A percentile compares a stretch with the other conserved stretches of the same genome.
Conservation (phyloP, 1,140 invertebrate species). For the Portunus trituberculatus region DNA sequence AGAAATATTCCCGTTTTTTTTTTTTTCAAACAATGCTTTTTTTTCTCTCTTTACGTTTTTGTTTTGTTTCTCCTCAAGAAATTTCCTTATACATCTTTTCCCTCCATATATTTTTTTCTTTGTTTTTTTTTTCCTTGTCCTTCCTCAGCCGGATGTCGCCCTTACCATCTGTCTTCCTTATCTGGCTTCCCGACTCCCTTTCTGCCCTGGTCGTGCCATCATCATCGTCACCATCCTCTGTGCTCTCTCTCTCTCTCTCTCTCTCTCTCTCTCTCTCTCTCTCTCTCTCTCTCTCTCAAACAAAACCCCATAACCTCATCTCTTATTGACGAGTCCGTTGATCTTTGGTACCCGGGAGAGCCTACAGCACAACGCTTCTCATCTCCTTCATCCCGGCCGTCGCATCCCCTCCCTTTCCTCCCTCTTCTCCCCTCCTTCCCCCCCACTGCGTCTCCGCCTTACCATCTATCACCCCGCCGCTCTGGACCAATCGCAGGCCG, state of each 20-base stretch:
- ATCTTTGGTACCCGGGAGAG: neutral
- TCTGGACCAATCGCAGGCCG: conserved; percentile 66
- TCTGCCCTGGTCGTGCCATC: neutral
- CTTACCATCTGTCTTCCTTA: conserved; percentile 24
- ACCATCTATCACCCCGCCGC: conserved; percentile 58
- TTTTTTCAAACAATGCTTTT: neutral
- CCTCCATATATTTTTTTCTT: neutral
- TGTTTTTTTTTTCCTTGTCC: neutral
- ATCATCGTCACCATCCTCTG: conserved; percentile 10
- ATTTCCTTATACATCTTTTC: neutral
- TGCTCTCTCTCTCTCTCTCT: conserved; percentile 38
- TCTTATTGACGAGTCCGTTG: neutral
- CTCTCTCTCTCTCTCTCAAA: conserved; percentile 1
- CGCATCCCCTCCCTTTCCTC: neutral
- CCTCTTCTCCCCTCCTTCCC: neutral
- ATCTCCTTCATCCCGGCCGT: neutral
- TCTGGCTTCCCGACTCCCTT: conserved; percentile 27
- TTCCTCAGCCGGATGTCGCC: neutral
- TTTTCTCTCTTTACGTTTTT: neutral
- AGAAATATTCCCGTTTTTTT: neutral
- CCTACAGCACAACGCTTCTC: conserved; percentile 10
- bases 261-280: conserved; percentile 16
- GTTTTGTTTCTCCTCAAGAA: neutral
- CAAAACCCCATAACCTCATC: neutral
- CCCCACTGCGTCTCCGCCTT: conserved; percentile 45